Conservation (phyloP, 2,888 invertebrate species). For the Pelosia muscerda region DNA sequence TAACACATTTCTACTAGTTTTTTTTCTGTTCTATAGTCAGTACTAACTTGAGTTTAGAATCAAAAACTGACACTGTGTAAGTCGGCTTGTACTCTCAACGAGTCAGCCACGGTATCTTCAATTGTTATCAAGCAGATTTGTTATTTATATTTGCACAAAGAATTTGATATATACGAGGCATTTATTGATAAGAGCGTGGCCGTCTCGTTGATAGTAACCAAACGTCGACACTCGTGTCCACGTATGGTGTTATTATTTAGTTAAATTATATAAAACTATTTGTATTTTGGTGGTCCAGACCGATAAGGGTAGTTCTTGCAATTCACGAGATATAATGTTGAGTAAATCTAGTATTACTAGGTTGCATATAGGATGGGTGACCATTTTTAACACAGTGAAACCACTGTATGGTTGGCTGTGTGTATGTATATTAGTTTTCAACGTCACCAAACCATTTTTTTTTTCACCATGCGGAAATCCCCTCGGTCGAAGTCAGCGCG, state of each 20-base stretch:
- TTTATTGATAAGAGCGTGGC: conserved; percentile 12
- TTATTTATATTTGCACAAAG: conserved; percentile 13
- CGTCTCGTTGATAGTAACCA: conserved; percentile 13
- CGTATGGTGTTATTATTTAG: conserved; percentile 22
- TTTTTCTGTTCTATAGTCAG: not conserved
- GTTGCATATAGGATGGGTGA: too few relatives aligned
- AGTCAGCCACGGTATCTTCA: conserved; percentile 5
- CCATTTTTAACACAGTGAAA: too few relatives aligned
- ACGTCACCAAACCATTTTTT: too few relatives aligned
- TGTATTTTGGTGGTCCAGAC: conserved; percentile 8
- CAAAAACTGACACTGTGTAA: not conserved
- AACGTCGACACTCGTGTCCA: conserved; percentile 20
- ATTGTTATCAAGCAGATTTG: not conserved
- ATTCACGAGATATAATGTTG: not conserved
- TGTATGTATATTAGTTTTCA: too few relatives aligned
- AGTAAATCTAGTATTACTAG: too few relatives aligned
- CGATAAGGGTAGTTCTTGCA: conserved; percentile 9
- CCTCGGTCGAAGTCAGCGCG: too few relatives aligned
- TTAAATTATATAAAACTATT: conserved; percentile 16
- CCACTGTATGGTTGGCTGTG: not conserved
- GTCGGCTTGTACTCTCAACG: conserved; percentile 4
- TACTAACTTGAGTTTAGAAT: not conserved
- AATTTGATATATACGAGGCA: conserved; percentile 14
- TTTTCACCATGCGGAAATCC: too few relatives aligned
- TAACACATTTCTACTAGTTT: too few relatives aligned